Percentiles rank a stretch among this genome's conserved stretches.
Conservation (phyloP, 1,140 invertebrate genomes). For the Hylaeus anthracinus region DNA sequence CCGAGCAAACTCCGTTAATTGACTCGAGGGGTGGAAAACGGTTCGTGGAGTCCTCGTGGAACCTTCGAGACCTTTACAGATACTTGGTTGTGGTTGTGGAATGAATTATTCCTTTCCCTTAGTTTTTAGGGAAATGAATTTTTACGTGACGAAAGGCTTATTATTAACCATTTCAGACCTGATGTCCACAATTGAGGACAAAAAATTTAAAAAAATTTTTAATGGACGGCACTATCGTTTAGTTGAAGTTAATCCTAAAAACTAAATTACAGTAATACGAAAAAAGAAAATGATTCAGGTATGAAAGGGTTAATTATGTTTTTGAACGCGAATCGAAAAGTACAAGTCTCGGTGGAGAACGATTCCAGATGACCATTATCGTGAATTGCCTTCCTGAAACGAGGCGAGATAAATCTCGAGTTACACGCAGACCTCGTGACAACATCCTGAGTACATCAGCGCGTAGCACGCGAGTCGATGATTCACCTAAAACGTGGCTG, state of each 20-base stretch:
- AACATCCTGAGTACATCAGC: background rate
- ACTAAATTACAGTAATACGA: too few relatives aligned
- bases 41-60: conserved; percentile 16
- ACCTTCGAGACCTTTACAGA: background rate
- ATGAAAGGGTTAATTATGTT: too few relatives aligned
- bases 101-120: too few relatives aligned
- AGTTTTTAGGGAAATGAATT: too few relatives aligned
- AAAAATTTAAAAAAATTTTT: too few relatives aligned
- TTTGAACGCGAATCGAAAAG: background rate
- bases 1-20: conserved; percentile 58
- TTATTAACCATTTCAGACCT: too few relatives aligned
- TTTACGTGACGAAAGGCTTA: too few relatives aligned
- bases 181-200: too few relatives aligned
- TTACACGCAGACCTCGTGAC: background rate
- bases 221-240: too few relatives aligned
- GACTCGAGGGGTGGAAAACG: conserved; percentile 29
- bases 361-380: background rate
- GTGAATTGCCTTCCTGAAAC: background rate
- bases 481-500: conserved; percentile 16
- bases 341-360: background rate
- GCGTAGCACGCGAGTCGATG: conserved; percentile 7
- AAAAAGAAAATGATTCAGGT: too few relatives aligned
- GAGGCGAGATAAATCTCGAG: background rate
- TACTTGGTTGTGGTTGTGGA: background rate
- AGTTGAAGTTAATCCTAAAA: too few relatives aligned